phyloP scores from a whole-genome alignment of 2,888 invertebrate genomes.

The Vesta saturnalis region DNA sequence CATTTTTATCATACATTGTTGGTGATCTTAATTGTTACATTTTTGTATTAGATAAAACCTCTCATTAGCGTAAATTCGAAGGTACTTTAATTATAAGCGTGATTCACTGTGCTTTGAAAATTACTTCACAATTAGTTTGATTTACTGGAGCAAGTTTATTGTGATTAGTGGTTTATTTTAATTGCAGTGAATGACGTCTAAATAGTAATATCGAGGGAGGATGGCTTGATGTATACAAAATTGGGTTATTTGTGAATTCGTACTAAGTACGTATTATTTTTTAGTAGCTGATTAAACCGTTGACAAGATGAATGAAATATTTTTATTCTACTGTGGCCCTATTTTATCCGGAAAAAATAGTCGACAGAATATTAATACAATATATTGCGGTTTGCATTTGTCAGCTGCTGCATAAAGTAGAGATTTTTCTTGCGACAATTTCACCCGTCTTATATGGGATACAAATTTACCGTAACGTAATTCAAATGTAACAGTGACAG shows the following conservation, averaged over 20 bases:
- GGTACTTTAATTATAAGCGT: background rate
- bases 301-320: background rate
- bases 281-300: background rate
- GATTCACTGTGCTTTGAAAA: background rate
- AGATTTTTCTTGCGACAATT: background rate
- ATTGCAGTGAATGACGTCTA: too few relatives aligned
- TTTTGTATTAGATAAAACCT: background rate
- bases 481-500: background rate
- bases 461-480: background rate
- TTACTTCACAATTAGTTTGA: background rate
- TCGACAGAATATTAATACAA: background rate
- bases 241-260: too few relatives aligned
- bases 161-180: background rate
- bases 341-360: slow-evolving; percentile 1
- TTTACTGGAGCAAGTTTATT: background rate
- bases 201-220: too few relatives aligned
- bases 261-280: too few relatives aligned
- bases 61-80: background rate
- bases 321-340: background rate
- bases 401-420: slow-evolving; percentile 1
- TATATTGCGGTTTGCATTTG: background rate
- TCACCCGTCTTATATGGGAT: background rate
- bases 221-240: too few relatives aligned
- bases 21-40: background rate
- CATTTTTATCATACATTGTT: too few relatives aligned